phyloP scores from a whole-genome alignment of 2,113 vertebrate genomes.

The Osmerus mordax region DNA sequence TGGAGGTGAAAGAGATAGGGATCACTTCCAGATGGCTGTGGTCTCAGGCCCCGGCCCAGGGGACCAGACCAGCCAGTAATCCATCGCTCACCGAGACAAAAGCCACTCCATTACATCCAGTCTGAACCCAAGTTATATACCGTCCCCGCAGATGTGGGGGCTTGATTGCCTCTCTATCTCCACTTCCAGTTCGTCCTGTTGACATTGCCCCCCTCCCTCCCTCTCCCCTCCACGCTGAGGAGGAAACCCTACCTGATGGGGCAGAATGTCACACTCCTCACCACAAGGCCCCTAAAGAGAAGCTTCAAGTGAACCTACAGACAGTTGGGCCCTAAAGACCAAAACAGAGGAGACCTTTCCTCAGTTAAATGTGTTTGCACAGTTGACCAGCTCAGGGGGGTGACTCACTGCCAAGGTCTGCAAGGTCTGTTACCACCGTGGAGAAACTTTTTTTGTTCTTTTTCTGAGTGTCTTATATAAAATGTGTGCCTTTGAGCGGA shows the following conservation, averaged over 20 bases:
- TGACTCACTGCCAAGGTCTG: conserved; percentile 40
- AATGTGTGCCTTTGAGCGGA: no score
- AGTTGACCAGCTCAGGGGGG: conserved; percentile 36
- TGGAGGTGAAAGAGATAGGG: conserved; percentile 59
- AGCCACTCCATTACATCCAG: conserved; percentile 56
- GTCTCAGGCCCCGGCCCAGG: conserved; percentile 51
- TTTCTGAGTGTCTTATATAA: conserved; percentile 51
- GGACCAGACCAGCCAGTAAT: conserved; percentile 42
- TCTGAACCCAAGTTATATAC: conserved; percentile 61
- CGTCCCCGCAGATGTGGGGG: conserved; percentile 21
- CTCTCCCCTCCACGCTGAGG: background rate
- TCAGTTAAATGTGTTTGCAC: conserved; percentile 52
- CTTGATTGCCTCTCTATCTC: conserved; percentile 55
- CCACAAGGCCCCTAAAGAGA: conserved; percentile 27
- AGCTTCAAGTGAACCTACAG: conserved; percentile 26
- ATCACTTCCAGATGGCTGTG: conserved; percentile 66
- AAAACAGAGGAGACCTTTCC: background rate
- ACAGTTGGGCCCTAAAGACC: background rate
- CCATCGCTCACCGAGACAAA: conserved; percentile 52
- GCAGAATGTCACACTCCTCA: conserved; percentile 20
- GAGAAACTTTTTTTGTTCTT: conserved; percentile 50
- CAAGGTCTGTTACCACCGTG: conserved; percentile 42
- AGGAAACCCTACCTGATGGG: conserved; percentile 31
- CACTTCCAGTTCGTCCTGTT: conserved; percentile 45
- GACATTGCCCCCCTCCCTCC: conserved; percentile 41